Base-by-base conservation (phyloP, 1,140 invertebrate genomes). In the Musca domestica region DNA sequence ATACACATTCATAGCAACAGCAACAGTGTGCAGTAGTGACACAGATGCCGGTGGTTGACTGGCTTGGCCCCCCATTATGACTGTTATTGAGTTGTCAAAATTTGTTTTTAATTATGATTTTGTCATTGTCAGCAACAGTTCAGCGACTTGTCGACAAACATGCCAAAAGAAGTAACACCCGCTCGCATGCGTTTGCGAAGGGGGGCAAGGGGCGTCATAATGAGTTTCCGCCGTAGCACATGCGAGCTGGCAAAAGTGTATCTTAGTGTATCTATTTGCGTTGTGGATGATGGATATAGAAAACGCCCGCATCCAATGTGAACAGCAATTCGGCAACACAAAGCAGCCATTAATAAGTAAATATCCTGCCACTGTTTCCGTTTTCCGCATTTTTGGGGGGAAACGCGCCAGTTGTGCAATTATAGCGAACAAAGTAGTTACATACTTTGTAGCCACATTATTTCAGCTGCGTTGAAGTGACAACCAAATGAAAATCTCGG, bases 61-160 rank as follows among this genome's bases (percentile, higher is more conserved):
- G 27, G 27, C 27, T 30, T 30, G 27, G 30, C 54, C 25, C 54
- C 54, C 54, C 54, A 30, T 58, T 58, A 58, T 58, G 54, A 58
- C 25, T 27, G 54, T 58, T 58, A 58, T 58, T 58, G 54, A 58
- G 23, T 58, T 58, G 54, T 58, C 54, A 58, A 58, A 30, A 58
- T 58, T 58, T 58, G 54, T 58, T 58, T 58, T 58, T 58, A 58
- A 58, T 58, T 58, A 58, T 58, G 54, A 58, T 58, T 58, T 58
- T 58, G 54, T 58, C 54, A 58, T 58, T 58, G 54, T 58, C 54
- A 58, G 54, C 54, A 58, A 58, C 54, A 30, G 25, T 58, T 30
- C 54, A 30, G 27, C 27, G 27, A 30, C 27, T 30, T 30, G 27
- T 30, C 27, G 27, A 30, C 27, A 30, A 30, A 30, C 27, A 30